These are phyloP conservation scores for Drosophila sucinea DNA, from an alignment of 1,140 invertebrate species.

Conservation along the genomic window DNA sequence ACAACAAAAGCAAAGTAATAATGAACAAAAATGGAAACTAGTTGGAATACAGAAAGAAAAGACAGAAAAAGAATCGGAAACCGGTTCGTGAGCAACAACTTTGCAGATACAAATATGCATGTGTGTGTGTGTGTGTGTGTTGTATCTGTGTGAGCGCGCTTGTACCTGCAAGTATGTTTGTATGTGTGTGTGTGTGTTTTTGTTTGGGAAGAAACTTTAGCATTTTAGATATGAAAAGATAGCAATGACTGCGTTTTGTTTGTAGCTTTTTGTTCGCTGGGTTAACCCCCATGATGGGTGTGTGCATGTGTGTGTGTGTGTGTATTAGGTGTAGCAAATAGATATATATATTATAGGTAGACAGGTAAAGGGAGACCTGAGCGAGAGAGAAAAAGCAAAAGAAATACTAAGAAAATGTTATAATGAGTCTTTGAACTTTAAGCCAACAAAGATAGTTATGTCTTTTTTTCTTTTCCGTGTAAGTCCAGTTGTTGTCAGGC, in stretches of 20 bases:
- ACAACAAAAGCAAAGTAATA: constrained; percentile 61
- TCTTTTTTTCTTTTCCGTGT: neutral
- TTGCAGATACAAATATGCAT: constrained; percentile 31
- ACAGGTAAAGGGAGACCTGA: constrained; percentile 15
- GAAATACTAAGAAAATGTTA: constrained; percentile 50
- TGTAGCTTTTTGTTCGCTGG: constrained; percentile 61
- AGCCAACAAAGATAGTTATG: constrained; percentile 19
- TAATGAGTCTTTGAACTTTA: constrained; percentile 52
- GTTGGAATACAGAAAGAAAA: constrained; percentile 39
- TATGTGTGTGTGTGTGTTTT: constrained; percentile 41
- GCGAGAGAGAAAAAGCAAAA: neutral
- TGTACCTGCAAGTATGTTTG: neutral
- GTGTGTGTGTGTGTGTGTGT: neutral
- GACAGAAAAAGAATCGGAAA: constrained; percentile 42
- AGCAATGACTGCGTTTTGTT: constrained; percentile 55
- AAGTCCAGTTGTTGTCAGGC: constrained; percentile 26
- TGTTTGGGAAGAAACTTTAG: constrained; percentile 65
- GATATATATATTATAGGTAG: constrained; percentile 4
- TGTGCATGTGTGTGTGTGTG: constrained; percentile 22
- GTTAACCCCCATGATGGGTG: constrained; percentile 8
- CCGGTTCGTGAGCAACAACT: constrained; percentile 69
- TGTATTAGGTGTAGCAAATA: constrained; percentile 25
- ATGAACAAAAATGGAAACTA: constrained; percentile 74
- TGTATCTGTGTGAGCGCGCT: neutral
- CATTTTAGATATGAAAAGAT: constrained; percentile 75